phyloP scores from a whole-genome alignment of 2,797 vertebrate species.

The Delichon dasypus region DNA sequence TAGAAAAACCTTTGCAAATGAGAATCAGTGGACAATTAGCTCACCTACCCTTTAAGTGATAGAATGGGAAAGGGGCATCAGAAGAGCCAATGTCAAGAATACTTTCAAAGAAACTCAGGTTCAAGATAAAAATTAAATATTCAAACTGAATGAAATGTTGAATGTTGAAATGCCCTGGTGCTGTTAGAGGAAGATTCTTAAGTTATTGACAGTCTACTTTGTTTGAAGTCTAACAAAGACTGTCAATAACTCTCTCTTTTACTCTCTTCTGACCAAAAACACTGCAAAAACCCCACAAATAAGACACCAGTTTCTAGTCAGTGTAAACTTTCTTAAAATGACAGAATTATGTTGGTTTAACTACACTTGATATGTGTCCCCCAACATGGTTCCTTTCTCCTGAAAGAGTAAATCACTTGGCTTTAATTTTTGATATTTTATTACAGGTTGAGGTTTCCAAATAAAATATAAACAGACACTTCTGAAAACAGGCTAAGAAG shows the following conservation, averaged over 20 bases:
- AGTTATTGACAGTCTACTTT: not conserved
- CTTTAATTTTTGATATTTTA: not conserved
- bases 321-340: not conserved
- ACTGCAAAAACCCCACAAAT: not conserved
- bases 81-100: not conserved
- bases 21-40: slow-evolving; percentile 10
- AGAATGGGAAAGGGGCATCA: not conserved
- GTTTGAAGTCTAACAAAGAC: not conserved
- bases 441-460: not conserved
- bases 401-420: not conserved
- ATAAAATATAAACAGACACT: not conserved
- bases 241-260: not conserved
- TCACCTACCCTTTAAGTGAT: not conserved
- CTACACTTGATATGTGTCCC: not conserved
- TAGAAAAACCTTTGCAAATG: not conserved
- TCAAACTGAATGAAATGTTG: not conserved
- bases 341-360: not conserved
- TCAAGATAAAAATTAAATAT: not conserved
- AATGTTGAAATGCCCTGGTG: not conserved
- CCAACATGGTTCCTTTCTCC: not conserved
- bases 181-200: not conserved
- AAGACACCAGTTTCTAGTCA: not conserved
- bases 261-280: not conserved
- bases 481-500: not conserved
- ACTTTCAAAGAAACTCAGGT: not conserved